A percentile compares a stretch with the other conserved stretches of the same genome.
Evolutionary conservation across 64 coral and sea anemone genomes (phyloP).

Genomic region (Acropora yongei): DNA sequence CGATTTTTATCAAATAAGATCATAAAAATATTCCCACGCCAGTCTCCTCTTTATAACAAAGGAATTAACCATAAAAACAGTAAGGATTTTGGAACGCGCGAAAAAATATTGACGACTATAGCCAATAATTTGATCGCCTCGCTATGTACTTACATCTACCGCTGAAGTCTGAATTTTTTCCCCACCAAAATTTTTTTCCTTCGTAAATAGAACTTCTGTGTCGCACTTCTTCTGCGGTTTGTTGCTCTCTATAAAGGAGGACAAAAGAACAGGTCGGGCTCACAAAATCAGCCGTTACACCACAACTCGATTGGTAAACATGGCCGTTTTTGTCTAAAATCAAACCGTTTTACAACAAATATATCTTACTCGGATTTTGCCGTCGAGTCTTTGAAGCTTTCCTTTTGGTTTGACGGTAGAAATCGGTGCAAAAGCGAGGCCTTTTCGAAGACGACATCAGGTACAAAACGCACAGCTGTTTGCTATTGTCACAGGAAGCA

Average conservation of each 20-base stretch:
- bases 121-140: too few relatives aligned
- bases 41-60: not conserved
- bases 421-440: slow-evolving; percentile 66
- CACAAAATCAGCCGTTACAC: slow-evolving; percentile 19
- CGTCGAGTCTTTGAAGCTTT: slow-evolving; percentile 17
- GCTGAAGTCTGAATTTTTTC: not conserved
- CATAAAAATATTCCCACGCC: not conserved
- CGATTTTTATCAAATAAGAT: not conserved
- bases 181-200: not conserved
- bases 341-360: not conserved
- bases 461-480: slow-evolving; percentile 61
- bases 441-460: slow-evolving; percentile 69
- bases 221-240: slow-evolving; percentile 25
- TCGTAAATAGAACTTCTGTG: not conserved
- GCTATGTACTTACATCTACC: slow-evolving; percentile 19
- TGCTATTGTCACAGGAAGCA: slow-evolving; percentile 33
- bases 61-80: not conserved
- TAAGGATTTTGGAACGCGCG: too few relatives aligned
- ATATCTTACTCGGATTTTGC: slow-evolving; percentile 41
- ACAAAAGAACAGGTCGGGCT: slow-evolving; percentile 34
- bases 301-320: slow-evolving; percentile 6
- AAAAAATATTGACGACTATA: too few relatives aligned
- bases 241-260: not conserved
- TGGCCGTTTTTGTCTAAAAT: slow-evolving; percentile 6
- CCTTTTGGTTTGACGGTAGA: slow-evolving; percentile 54